Percentiles rank a stretch among this genome's conserved stretches.
These are phyloP conservation scores for Crossaster papposus DNA, from an alignment of 53 echinoderm and acorn worm genomes.

Conservation along the genomic window DNA sequence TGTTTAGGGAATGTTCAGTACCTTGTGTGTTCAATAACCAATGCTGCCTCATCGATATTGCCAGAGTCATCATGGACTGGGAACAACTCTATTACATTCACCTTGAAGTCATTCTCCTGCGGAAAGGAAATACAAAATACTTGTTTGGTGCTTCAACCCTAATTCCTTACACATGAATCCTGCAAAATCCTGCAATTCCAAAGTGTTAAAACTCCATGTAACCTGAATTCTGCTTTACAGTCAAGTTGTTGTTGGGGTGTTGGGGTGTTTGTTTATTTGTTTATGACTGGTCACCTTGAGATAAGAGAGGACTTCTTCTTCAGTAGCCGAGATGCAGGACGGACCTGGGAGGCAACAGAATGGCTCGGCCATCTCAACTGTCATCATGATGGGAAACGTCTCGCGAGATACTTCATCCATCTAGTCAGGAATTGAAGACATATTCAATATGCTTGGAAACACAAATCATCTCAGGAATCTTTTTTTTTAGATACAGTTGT, in stretches of 20 bases:
- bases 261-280: too few relatives aligned
- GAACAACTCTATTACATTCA: slow-evolving; percentile 63
- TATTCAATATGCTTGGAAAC: neutral
- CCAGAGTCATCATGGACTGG: slow-evolving; percentile 85
- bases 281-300: slow-evolving; percentile 15
- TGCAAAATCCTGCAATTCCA: too few relatives aligned
- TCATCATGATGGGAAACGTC: slow-evolving; percentile 36
- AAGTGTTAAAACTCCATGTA: too few relatives aligned
- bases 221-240: too few relatives aligned
- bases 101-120: slow-evolving; percentile 32
- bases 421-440: slow-evolving; percentile 6
- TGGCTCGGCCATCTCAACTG: slow-evolving; percentile 17
- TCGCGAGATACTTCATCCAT: slow-evolving; percentile 1
- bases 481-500: too few relatives aligned
- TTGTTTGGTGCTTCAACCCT: too few relatives aligned
- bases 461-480: too few relatives aligned
- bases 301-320: slow-evolving; percentile 18
- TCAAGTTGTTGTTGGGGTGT: too few relatives aligned
- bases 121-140: neutral
- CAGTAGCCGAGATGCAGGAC: neutral
- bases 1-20: neutral
- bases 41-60: slow-evolving; percentile 75
- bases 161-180: too few relatives aligned
- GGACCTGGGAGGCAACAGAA: slow-evolving; percentile 24
- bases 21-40: slow-evolving; percentile 86